phyloP scores from a whole-genome alignment of 2,888 invertebrate species.

The Elegia similella region DNA sequence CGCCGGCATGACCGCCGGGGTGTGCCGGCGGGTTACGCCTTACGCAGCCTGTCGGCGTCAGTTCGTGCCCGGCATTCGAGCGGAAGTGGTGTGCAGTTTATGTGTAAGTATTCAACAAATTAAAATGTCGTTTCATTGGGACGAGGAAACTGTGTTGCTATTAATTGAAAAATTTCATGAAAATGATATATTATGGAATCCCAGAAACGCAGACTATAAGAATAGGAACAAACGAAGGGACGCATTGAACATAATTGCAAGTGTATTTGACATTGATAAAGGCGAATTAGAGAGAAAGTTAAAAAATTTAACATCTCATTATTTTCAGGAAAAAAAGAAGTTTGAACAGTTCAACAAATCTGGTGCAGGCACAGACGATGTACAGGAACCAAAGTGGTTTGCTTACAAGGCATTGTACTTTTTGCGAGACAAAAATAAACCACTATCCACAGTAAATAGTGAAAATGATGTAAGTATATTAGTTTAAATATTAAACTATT shows the following conservation, averaged over 20 bases:
- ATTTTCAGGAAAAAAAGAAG: conserved; percentile 10
- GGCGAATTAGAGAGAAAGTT: conserved; percentile 23
- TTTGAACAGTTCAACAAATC: too few relatives aligned
- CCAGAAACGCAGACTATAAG: neutral
- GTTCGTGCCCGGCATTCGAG: neutral
- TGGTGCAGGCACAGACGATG: neutral
- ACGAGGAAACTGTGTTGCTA: neutral
- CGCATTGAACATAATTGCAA: neutral
- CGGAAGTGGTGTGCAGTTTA: neutral
- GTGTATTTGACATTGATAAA: conserved; percentile 19
- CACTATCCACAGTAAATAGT: neutral
- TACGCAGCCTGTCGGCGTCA: neutral
- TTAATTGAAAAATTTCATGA: neutral
- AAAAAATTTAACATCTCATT: conserved; percentile 20
- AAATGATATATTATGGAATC: neutral
- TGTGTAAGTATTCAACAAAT: neutral
- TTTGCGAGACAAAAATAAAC: conserved; percentile 22
- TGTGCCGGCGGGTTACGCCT: neutral
- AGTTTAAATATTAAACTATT: too few relatives aligned
- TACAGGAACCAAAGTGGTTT: conserved; percentile 21
- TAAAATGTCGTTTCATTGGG: neutral
- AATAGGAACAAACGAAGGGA: neutral
- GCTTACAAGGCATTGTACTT: conserved; percentile 23
- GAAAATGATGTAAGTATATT: too few relatives aligned
- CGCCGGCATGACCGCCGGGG: neutral